Base-by-base conservation (phyloP, 2,797 vertebrate genomes). In the Meriones psammophilus region DNA sequence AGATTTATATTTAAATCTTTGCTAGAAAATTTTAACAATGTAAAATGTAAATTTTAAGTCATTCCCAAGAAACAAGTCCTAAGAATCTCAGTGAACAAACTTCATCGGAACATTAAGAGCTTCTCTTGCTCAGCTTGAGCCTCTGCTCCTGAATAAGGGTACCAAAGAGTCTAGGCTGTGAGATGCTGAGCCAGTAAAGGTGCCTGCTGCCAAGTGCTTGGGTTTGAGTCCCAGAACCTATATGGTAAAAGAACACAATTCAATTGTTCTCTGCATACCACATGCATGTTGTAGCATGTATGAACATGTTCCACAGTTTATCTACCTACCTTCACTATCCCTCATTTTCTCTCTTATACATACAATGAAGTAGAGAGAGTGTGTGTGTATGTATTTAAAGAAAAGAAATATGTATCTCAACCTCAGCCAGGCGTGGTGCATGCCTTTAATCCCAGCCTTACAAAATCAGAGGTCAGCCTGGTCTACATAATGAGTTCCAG, bases 61-160 rank as follows among this genome's bases (percentile, higher is more conserved):
- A 94, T 89, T 58, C 90, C 62, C n/a, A 89, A 58, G 60, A 94
- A 94, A 73, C 30, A 94, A 84, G 92, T 36, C 77, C 58, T 58
- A 74, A 71, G 24, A 84, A 22, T 42, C 42, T 92, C 24, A 84
- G 30, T 91, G 66, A 85, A 74, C 7, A 94, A 85, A 13, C 66
- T 60, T 36, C 56, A 91, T 12, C 5, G 3, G 62, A 36, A 91
- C 26, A 73, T 28, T 68, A 79, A 91, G 36, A 85, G 56, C n/a
- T 56, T 56, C 8, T 50, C 74, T 50, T 50, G 42, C 26, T 79
- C 50, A n/a, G 56, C 20, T 91, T 89, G 69, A 90, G 85, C 54
- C 14, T 20, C 30, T 73, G 69, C 39, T 83, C 33, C 84, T 77
- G 46, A 79, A 79, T 54, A 58, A 17, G 36, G 94, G n/a, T 69